Evolutionary conservation across 92 coral and sea anemone genomes (phyloP).

Genomic region (Zoanthus sociatus): DNA sequence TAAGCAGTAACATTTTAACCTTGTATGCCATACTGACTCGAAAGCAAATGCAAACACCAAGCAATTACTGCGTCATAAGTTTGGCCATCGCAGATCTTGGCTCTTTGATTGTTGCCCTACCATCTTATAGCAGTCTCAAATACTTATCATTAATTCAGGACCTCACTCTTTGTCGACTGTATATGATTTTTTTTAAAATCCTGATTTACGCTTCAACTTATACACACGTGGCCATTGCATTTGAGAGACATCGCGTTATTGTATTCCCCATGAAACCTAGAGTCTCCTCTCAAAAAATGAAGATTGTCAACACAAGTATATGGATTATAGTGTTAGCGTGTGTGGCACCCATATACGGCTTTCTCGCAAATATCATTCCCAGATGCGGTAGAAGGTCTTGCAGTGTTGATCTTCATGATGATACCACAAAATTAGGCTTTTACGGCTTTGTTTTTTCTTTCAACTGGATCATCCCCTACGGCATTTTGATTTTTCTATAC

Average conservation of each 20-base stretch:
- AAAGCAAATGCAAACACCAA: conserved; percentile 33
- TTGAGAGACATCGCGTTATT: conserved; percentile 51
- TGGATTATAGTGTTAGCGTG: neutral
- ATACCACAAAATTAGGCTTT: neutral
- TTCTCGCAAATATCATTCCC: neutral
- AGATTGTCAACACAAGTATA: conserved; percentile 1
- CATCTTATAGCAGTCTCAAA: neutral
- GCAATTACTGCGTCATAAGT: conserved; percentile 33
- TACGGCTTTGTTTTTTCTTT: neutral
- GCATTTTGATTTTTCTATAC: conserved; percentile 8
- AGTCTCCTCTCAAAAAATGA: conserved; percentile 17
- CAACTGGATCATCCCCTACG: neutral
- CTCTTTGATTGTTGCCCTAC: neutral
- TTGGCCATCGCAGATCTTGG: conserved; percentile 27
- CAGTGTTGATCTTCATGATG: neutral
- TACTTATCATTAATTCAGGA: neutral
- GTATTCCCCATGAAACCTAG: conserved; percentile 51
- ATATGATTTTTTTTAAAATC: neutral
- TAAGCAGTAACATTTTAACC: neutral
- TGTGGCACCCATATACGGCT: neutral
- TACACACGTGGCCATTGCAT: conserved; percentile 60
- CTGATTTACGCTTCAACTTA: neutral
- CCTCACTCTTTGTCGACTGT: neutral
- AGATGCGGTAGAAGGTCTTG: neutral
- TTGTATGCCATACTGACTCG: neutral